These are phyloP conservation scores for Rhinogobio ventralis DNA, from an alignment of 2,797 vertebrate species.

Conservation along the genomic window DNA sequence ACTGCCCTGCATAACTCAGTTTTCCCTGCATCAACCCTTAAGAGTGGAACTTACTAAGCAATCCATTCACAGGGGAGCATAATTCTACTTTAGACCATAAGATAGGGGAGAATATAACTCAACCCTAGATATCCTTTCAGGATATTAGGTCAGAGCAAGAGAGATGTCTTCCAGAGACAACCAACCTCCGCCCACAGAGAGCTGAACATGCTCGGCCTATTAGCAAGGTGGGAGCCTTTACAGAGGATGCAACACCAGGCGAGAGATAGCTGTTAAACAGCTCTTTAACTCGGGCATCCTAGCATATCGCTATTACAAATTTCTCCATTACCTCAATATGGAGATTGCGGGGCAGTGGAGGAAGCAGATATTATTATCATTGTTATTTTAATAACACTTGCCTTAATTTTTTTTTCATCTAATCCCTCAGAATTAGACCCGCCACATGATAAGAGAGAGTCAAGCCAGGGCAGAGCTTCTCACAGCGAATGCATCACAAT, in stretches of 20 bases:
- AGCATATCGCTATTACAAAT: background rate
- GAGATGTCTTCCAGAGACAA: background rate
- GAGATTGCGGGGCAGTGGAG: background rate
- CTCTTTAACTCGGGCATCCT: background rate
- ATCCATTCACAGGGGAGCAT: background rate
- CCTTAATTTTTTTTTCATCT: background rate
- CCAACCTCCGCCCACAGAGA: background rate
- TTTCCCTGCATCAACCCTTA: background rate
- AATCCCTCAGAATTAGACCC: background rate
- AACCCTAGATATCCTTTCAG: background rate
- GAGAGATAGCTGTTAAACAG: background rate
- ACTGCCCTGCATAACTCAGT: no score
- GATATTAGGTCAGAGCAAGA: background rate
- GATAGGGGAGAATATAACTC: background rate
- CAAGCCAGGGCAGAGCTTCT: no score
- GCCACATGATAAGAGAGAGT: no score
- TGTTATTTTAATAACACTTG: background rate
- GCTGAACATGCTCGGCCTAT: background rate
- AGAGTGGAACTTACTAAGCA: background rate
- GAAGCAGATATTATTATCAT: background rate
- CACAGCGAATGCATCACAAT: no score
- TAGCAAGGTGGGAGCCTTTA: background rate
- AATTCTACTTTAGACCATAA: background rate
- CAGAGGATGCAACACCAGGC: background rate
- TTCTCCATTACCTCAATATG: background rate